Conservation (phyloP, 2,113 vertebrate genomes). For the Microtus oregoni region DNA sequence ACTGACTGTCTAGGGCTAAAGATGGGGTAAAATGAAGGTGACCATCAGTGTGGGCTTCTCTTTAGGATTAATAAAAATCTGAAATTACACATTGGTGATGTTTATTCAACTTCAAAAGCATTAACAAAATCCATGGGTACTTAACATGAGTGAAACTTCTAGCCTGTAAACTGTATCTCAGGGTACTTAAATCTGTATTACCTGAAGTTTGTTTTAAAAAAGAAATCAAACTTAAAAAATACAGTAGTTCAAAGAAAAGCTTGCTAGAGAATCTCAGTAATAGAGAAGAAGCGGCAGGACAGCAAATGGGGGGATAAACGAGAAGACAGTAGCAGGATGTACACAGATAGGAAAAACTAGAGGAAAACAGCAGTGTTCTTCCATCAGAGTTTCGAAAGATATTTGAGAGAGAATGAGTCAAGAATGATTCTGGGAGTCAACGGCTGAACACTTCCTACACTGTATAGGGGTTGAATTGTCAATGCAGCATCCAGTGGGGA, state of each 20-base stretch:
- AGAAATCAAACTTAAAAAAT: neutral
- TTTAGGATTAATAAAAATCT: neutral
- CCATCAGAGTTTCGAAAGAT: neutral
- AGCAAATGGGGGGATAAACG: neutral
- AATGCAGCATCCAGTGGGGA: neutral
- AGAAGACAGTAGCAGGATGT: neutral
- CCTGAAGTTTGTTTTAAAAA: neutral
- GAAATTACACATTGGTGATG: neutral
- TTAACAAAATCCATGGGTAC: neutral
- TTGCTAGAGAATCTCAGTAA: neutral
- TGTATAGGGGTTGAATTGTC: neutral
- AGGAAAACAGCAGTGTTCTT: too few relatives aligned
- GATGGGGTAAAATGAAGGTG: neutral
- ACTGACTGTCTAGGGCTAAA: neutral
- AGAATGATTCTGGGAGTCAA: neutral
- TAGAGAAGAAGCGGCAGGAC: conserved; percentile 4
- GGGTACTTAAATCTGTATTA: conserved; percentile 1
- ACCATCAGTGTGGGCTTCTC: neutral
- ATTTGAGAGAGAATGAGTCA: neutral
- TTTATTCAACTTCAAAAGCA: conserved; percentile 23
- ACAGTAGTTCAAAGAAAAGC: neutral
- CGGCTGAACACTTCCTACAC: neutral
- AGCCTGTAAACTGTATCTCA: neutral
- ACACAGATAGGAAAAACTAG: neutral
- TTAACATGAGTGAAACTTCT: neutral